Conservation (phyloP, 2,797 vertebrate genomes). For the Lophotriccus pileatus region DNA sequence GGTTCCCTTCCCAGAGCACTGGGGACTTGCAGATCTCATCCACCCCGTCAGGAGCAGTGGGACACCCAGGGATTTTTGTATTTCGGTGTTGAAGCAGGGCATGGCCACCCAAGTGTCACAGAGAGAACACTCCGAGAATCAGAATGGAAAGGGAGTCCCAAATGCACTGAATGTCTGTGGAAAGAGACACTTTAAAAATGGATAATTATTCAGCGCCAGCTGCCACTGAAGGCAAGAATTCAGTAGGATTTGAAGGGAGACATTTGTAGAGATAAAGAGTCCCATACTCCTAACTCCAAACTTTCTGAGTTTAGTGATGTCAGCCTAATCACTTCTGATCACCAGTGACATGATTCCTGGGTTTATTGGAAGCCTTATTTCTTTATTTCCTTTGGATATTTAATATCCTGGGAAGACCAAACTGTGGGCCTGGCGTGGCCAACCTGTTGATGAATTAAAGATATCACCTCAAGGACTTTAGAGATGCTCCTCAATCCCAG, state of each 20-base stretch:
- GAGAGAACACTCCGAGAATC: not conserved
- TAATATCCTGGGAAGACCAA: not conserved
- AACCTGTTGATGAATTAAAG: not conserved
- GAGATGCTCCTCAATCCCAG: not conserved
- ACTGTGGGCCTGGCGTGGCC: not conserved
- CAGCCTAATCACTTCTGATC: not conserved
- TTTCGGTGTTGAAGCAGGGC: not conserved
- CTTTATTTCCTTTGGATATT: not conserved
- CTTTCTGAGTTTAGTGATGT: not conserved
- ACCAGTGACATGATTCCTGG: not conserved
- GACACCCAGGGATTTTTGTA: not conserved
- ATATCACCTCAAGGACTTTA: not conserved
- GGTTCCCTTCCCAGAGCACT: not conserved
- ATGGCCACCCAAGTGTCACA: not conserved
- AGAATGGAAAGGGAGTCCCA: not conserved
- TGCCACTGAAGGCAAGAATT: not conserved
- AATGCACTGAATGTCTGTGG: fast-evolving
- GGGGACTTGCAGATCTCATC: not conserved
- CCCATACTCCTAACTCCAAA: not conserved
- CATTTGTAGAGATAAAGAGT: not conserved
- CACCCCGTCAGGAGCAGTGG: fast-evolving
- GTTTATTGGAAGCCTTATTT: not conserved
- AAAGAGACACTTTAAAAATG: not conserved
- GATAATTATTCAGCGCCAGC: not conserved
- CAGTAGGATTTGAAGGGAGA: not conserved